Evolutionary conservation across 1,140 invertebrate genomes (phyloP).

Genomic region (Mactra quadrangularis): DNA sequence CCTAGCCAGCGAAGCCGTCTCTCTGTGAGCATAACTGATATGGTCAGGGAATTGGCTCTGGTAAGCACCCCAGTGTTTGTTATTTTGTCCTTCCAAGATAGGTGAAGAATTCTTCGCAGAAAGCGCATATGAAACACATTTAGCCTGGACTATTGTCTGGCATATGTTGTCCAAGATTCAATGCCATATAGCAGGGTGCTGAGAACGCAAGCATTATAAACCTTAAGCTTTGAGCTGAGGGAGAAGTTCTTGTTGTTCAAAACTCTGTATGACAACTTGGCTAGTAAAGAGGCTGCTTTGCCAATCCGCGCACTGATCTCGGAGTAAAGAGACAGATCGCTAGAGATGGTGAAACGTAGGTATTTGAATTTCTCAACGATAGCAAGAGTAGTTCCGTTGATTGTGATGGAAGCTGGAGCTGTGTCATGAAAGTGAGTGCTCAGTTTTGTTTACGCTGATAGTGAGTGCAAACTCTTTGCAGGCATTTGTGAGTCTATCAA

Average conservation of each 20-base stretch:
- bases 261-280: slow-evolving; percentile 31
- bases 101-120: slow-evolving; percentile 26
- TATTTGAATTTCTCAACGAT: slow-evolving; percentile 18
- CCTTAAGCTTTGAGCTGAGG: too few species aligned
- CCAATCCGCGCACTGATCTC: slow-evolving; percentile 18
- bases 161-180: slow-evolving; percentile 59
- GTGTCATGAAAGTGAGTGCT: slow-evolving; percentile 6
- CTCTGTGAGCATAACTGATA: slow-evolving; percentile 15
- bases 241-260: slow-evolving; percentile 46
- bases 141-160: too few species aligned
- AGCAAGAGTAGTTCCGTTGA: background rate
- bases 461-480: too few species aligned
- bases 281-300: background rate
- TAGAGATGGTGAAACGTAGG: background rate
- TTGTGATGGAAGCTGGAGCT: background rate
- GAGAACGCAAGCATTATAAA: slow-evolving; percentile 39
- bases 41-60: too few species aligned
- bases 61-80: too few species aligned
- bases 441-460: slow-evolving; percentile 1
- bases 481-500: too few species aligned
- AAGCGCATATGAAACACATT: slow-evolving; percentile 56
- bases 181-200: slow-evolving; percentile 46
- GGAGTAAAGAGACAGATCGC: slow-evolving; percentile 6
- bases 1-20: slow-evolving; percentile 1
- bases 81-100: too few species aligned